Conservation (phyloP, 2,888 invertebrate genomes). For the Gisinianus flammeolus region DNA sequence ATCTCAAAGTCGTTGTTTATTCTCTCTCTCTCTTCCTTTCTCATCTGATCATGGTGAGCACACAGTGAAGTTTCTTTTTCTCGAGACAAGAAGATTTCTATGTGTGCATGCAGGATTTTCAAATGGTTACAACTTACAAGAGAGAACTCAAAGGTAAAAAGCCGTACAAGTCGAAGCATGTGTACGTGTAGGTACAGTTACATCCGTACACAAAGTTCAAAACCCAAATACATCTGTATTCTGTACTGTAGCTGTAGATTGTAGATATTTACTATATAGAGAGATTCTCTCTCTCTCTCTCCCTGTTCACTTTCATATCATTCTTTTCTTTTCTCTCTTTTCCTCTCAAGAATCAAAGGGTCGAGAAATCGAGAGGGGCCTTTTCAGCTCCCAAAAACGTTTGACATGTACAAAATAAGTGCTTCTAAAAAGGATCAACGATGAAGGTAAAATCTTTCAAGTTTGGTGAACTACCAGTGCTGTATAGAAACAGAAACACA, state of each 20-base stretch:
- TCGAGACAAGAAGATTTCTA: not conserved
- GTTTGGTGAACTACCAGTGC: conserved; percentile 22
- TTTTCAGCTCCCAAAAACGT: conserved; percentile 29
- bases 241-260: too few species aligned
- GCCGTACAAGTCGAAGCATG: too few species aligned
- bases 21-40: too few species aligned
- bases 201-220: not conserved
- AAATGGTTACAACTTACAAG: too few species aligned
- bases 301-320: not conserved
- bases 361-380: conserved; percentile 23
- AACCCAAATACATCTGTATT: conserved; percentile 1
- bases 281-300: too few species aligned
- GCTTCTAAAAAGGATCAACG: conserved; percentile 10
- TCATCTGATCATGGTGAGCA: not conserved
- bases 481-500: too few species aligned
- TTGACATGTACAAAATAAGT: conserved; percentile 35
- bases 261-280: too few species aligned
- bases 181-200: too few species aligned
- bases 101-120: too few species aligned
- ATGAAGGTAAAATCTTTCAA: conserved; percentile 11
- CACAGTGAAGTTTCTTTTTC: not conserved
- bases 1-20: not conserved
- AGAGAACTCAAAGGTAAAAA: not conserved
- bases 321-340: conserved; percentile 24
- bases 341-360: conserved; percentile 37